These are phyloP conservation scores for Nymphalis c-album DNA, from an alignment of 2,888 invertebrate genomes.

Conservation along the genomic window DNA sequence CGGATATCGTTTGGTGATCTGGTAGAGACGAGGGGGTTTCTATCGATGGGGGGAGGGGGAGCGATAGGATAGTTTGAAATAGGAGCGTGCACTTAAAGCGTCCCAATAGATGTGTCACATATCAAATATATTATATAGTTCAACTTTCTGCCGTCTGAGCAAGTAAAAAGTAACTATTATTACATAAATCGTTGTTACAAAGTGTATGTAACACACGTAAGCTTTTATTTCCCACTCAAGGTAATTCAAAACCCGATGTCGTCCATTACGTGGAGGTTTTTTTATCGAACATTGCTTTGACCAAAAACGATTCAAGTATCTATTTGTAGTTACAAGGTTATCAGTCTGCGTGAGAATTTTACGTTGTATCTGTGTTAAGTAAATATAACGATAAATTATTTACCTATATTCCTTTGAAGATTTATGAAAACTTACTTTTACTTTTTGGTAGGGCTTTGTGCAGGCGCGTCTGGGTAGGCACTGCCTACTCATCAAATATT, in stretches of 20 bases:
- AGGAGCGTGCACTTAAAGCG: no score
- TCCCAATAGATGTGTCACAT: not conserved
- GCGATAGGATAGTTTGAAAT: no score
- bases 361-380: not conserved
- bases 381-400: no score
- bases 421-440: no score
- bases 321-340: slow-evolving; percentile 1
- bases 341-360: not conserved
- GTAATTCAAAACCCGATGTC: not conserved
- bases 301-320: slow-evolving; percentile 2
- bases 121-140: not conserved
- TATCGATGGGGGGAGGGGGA: no score
- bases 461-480: no score
- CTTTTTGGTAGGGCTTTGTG: no score
- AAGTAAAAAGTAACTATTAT: not conserved
- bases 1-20: no score
- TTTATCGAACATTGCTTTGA: slow-evolving; percentile 7
- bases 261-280: not conserved
- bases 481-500: no score
- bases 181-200: not conserved
- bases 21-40: no score
- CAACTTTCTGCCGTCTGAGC: not conserved
- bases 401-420: no score
- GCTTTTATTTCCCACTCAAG: not conserved
- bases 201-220: not conserved